These are phyloP conservation scores for Pangasius mekongensis DNA, from an alignment of 2,797 vertebrate species.

Conservation along the genomic window DNA sequence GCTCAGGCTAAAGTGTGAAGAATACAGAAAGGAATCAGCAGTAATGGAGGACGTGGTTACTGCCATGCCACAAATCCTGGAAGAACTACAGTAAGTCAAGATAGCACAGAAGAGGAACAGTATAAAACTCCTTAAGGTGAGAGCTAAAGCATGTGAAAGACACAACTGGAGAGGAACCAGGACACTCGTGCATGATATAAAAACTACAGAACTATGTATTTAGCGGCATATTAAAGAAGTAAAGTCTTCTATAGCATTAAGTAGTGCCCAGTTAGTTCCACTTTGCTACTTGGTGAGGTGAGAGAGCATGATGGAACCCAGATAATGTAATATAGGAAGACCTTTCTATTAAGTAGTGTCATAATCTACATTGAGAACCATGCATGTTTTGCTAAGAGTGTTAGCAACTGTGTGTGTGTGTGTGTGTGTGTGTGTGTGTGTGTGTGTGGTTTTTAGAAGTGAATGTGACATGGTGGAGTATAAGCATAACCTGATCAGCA, in stretches of 20 bases:
- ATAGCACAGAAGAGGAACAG: not conserved
- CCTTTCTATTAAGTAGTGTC: not conserved
- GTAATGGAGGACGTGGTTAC: slow-evolving; percentile 61
- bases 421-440: not conserved
- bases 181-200: not conserved
- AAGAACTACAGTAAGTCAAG: slow-evolving; percentile 70
- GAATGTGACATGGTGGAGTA: slow-evolving; percentile 63
- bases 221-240: not conserved
- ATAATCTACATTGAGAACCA: not conserved
- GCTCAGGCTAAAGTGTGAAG: slow-evolving; percentile 52
- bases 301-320: not conserved
- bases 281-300: not conserved
- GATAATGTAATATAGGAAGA: not conserved
- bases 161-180: not conserved
- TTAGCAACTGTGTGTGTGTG: not conserved
- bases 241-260: not conserved
- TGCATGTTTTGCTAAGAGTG: not conserved
- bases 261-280: not conserved
- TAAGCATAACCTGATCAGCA: slow-evolving; percentile 72
- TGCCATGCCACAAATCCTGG: slow-evolving; percentile 59
- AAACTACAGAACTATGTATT: not conserved
- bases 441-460: slow-evolving; percentile 62
- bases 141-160: not conserved
- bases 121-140: not conserved
- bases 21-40: slow-evolving; percentile 64